Evolutionary conservation across 2,797 vertebrate genomes (phyloP).

Genomic region (Alosa sapidissima): DNA sequence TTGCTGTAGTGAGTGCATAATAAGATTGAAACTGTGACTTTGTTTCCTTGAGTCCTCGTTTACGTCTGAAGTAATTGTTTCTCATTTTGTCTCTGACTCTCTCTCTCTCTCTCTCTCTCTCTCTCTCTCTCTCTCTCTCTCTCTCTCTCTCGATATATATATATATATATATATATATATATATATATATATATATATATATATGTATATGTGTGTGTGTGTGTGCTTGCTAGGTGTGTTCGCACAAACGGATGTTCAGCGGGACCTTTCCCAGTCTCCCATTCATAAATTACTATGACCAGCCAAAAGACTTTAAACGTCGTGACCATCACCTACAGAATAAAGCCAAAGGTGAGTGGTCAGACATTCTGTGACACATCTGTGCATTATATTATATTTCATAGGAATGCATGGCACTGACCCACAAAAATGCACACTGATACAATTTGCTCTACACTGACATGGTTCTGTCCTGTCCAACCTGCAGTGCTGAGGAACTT

Average conservation of each 20-base stretch:
- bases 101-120: background rate
- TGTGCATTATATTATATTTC: background rate
- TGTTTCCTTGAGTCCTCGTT: background rate
- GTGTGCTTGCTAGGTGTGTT: slow-evolving; percentile 77
- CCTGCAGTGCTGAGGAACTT: too few relatives aligned
- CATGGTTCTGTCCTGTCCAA: too few relatives aligned
- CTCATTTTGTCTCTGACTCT: background rate
- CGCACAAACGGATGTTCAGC: slow-evolving; percentile 78
- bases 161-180: too few relatives aligned
- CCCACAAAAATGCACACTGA: background rate
- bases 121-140: too few relatives aligned
- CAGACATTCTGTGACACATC: background rate
- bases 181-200: too few relatives aligned
- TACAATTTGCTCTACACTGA: too few relatives aligned
- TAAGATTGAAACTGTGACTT: background rate
- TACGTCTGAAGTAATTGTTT: background rate
- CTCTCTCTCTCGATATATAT: too few relatives aligned
- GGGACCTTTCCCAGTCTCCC: slow-evolving; percentile 76
- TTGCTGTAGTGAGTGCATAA: too few relatives aligned
- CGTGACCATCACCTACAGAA: slow-evolving; percentile 67
- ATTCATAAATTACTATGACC: slow-evolving; percentile 82
- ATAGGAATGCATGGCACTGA: too few relatives aligned
- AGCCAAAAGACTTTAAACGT: slow-evolving; percentile 65
- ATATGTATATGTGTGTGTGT: background rate
- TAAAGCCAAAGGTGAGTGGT: slow-evolving; percentile 77